Evolutionary conservation across 2,797 vertebrate species (phyloP).

Genomic region (Spondyliosoma cantharus): DNA sequence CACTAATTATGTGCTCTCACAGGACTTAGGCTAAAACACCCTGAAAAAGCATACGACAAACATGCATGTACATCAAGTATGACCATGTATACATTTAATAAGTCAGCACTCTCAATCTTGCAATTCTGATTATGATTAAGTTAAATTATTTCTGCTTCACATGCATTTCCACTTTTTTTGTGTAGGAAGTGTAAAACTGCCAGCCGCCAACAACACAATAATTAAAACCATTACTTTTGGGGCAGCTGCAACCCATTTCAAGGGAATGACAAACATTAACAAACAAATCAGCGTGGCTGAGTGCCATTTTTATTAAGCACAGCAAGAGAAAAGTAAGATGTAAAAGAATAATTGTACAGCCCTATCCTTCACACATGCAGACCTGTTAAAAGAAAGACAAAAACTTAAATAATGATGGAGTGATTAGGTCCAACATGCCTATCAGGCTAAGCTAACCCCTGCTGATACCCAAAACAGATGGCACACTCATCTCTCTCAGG

Average conservation of each 20-base stretch:
- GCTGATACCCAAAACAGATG: constrained; percentile 72
- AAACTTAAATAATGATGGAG: constrained; percentile 49
- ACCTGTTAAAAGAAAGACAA: constrained; percentile 9
- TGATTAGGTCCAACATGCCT: constrained; percentile 53
- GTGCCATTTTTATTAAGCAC: constrained; percentile 26
- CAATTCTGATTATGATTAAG: constrained; percentile 3
- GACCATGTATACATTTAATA: neutral
- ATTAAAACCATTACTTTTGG: constrained; percentile 18
- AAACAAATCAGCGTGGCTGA: constrained; percentile 22
- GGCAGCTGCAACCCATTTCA: neutral
- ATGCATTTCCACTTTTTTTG: neutral
- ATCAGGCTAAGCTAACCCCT: constrained; percentile 63
- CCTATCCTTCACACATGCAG: constrained; percentile 12
- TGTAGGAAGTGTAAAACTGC: constrained; percentile 11
- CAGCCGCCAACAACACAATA: neutral
- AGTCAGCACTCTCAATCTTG: neutral
- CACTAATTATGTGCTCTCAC: neutral
- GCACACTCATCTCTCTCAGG: constrained; percentile 61
- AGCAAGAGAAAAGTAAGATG: constrained; percentile 31
- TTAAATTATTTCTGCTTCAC: too few relatives aligned
- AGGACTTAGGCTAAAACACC: neutral
- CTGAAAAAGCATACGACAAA: neutral
- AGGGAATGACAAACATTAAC: constrained; percentile 5
- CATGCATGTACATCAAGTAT: neutral
- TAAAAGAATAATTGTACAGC: neutral